Conservation (phyloP, 2,888 invertebrate species). For the Odontocolon sp. region DNA sequence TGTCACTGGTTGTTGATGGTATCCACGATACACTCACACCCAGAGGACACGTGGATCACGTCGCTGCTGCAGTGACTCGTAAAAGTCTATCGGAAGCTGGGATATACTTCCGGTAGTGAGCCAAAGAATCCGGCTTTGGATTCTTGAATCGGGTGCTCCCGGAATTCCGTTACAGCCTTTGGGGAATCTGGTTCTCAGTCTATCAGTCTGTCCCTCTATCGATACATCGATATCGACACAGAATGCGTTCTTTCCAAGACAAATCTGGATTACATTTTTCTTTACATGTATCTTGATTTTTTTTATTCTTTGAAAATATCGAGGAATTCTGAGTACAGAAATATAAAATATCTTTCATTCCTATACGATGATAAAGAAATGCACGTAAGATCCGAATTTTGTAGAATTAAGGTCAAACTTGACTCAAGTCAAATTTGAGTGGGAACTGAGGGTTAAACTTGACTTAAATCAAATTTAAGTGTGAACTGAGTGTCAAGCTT, state of each 20-base stretch:
- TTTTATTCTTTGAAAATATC: background rate
- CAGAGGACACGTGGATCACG: conserved; percentile 53
- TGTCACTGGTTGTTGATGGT: background rate
- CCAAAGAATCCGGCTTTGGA: conserved; percentile 54
- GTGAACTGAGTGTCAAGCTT: too few species aligned
- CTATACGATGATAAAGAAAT: background rate
- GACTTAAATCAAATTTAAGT: too few species aligned
- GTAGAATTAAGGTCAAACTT: too few species aligned
- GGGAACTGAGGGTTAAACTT: too few species aligned
- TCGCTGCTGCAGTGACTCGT: conserved; percentile 53
- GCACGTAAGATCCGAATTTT: background rate
- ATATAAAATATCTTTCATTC: background rate
- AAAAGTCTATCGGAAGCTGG: conserved; percentile 55
- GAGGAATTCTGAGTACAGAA: background rate
- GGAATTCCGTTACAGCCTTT: conserved; percentile 51
- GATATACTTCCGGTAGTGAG: conserved; percentile 42
- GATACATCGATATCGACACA: conserved; percentile 35
- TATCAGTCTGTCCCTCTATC: background rate
- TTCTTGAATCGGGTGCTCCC: conserved; percentile 44
- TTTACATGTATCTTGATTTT: background rate
- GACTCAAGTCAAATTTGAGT: too few species aligned
- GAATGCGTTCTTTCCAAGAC: conserved; percentile 5
- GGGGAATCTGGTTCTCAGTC: conserved; percentile 20
- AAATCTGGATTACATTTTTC: conserved; percentile 9
- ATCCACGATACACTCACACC: background rate